Base-by-base conservation (phyloP, 1,140 invertebrate genomes). In the Drosophila ogumai region DNA sequence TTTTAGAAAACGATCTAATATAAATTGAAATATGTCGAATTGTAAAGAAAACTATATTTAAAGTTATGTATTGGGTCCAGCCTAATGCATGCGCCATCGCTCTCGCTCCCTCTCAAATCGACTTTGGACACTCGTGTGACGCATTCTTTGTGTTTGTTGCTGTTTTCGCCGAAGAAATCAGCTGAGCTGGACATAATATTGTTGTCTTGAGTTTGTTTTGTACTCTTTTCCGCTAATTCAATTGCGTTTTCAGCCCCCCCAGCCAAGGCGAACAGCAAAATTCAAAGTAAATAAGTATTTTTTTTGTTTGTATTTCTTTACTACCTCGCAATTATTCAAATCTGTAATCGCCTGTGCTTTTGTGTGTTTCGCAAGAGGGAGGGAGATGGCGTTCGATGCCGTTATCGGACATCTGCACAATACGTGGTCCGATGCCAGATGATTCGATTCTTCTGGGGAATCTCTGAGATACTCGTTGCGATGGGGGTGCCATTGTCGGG, bases 401-500 rank as follows among this genome's bases (percentile, higher is more conserved):
- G 47, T 65, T 75, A 75, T 75, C 71, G 69, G 47, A n/a, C 72
- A 55, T 75, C 60, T 55, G 46, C 25, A 52, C 32, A 75, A 57
- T 28, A 75, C 40, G 61, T 75, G 72, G 60, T 72, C 67, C 61
- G 74, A 76, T 66, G 44, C 19, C 60, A 68, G 22, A 66, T 66
- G 36, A 32, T 34, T 28, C 61, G 38, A 12, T 22, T 54, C 9
- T 58, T 43, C 43, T 22, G 12, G 56, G 63, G 40, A 66, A 46
- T 43, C 38, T 52, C 46, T n/a, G 31, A 13, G 28, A 41, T 47
- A 25, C 38, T 49, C 44, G 64, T 22, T n/a, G 47, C n/a, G 49
- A 73, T 56, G 64, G 31, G 74, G 74, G 74, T 77, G 74, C 40
- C 74, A 68, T 76, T 77, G 74, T 59, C 63, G 77, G 47, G 38